Evolutionary conservation across 2,797 vertebrate genomes (phyloP), one percentile per base, ranked within the genome.

Genomic region (Gallinago nigripennis): DNA sequence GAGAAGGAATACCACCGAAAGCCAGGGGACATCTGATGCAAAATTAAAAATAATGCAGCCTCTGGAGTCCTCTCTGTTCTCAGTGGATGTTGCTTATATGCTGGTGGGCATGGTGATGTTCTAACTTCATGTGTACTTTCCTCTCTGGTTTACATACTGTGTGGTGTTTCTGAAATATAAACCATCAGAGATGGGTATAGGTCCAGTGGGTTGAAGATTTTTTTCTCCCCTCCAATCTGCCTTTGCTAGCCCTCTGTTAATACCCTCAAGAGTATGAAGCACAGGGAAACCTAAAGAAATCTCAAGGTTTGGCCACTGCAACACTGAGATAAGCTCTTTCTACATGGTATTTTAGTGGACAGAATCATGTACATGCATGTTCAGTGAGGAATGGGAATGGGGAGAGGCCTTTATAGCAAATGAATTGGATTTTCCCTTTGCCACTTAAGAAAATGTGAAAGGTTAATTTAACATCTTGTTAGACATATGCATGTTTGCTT

Each of bases 321-420:
- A 28, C 12, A 24, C 25, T 5, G 9, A 39, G 12, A 63, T 41
- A 41, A 83, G 30, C 20, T 63, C 21, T 66, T 76, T 68, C 56
- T 48, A 3, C 8, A 1, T n/a, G 11, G 5, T 46, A 13, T 60
- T 79, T 80, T 78, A 78, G 27, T 11, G 35, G 15, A 58, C 8
- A n/a, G 37, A 78, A 33, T 58, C 1, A 12, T 1, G 7, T n/a
- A n/a, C 2, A 5, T 12, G 8, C 2, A 4, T 41, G 14, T 43
- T 90, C 27, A 48, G 11, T 28, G 33, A 81, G 14, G 35, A 82
- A 21, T 5, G 8, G 31, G 19, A 76, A 60, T 4, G 7, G 35
- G 30, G 37, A 79, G 51, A 65, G 11, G 16, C 2, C 16, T 78
- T 87, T 81, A n/a, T 2, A 65, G 43, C 23, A 77, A 60, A 56